phyloP scores from a whole-genome alignment of 1,140 invertebrate species.

The Ceratitis capitata region DNA sequence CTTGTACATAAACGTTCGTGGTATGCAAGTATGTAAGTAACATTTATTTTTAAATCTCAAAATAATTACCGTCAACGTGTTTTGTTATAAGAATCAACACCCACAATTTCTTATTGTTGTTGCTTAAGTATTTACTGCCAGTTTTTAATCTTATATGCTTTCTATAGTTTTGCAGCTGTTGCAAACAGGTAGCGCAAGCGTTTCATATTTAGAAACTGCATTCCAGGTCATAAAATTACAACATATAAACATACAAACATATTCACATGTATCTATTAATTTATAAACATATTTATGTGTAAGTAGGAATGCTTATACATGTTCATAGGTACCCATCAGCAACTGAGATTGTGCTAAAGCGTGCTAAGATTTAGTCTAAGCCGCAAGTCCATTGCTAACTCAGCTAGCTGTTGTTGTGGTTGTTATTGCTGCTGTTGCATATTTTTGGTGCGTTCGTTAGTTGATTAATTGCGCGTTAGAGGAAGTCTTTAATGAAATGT shows the following conservation, averaged over 20 bases:
- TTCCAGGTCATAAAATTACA: not conserved
- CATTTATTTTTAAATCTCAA: not conserved
- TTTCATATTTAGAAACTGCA: constrained; percentile 1
- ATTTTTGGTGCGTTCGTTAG: constrained; percentile 20
- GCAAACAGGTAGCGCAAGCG: not conserved
- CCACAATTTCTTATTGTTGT: constrained; percentile 1
- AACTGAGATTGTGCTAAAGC: not conserved
- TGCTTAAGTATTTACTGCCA: not conserved
- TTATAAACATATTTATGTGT: too few species aligned
- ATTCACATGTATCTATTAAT: too few species aligned
- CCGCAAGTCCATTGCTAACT: not conserved
- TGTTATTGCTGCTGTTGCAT: too few species aligned
- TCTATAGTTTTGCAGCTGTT: not conserved
- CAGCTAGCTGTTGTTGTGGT: not conserved
- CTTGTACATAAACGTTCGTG: too few species aligned
- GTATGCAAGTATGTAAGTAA: too few species aligned
- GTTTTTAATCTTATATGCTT: not conserved
- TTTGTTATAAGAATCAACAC: not conserved
- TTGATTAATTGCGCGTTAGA: constrained; percentile 12
- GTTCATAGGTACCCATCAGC: not conserved
- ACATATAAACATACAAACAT: not conserved
- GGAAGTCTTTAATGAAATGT: constrained; percentile 26
- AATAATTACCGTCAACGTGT: not conserved
- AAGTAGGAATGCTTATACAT: not conserved
- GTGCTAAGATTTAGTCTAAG: constrained; percentile 1